Conservation (phyloP, 2,113 vertebrate genomes). For the Machaerirhynchus nigripectus region DNA sequence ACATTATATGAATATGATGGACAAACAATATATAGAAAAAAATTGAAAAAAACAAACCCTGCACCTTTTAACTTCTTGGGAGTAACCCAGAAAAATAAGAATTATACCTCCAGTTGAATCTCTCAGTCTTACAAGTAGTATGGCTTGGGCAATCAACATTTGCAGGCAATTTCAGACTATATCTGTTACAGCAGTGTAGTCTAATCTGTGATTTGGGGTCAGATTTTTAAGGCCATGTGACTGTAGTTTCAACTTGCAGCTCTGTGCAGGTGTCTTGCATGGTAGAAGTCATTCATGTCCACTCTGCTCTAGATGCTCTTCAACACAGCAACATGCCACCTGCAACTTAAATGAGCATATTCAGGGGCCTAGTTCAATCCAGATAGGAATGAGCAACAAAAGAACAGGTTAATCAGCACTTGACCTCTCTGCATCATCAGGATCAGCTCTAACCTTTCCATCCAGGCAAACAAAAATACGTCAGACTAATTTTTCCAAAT, state of each 20-base stretch:
- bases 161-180: neutral
- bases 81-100: neutral
- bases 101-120: neutral
- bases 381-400: neutral
- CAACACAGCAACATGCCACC: neutral
- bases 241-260: neutral
- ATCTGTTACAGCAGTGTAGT: neutral
- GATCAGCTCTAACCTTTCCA: neutral
- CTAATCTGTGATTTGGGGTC: neutral
- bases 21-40: neutral
- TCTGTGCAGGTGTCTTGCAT: neutral
- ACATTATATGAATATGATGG: neutral
- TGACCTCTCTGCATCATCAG: neutral
- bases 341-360: neutral
- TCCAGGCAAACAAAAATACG: fast-evolving
- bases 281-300: neutral
- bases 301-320: neutral
- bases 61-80: neutral
- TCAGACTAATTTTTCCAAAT: neutral
- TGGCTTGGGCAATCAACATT: neutral
- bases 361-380: neutral
- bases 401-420: neutral
- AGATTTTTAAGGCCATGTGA: neutral
- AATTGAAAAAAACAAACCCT: neutral
- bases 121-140: neutral